These are phyloP conservation scores for Trachurus trachurus DNA, from an alignment of 2,797 vertebrate genomes.

Conservation along the genomic window DNA sequence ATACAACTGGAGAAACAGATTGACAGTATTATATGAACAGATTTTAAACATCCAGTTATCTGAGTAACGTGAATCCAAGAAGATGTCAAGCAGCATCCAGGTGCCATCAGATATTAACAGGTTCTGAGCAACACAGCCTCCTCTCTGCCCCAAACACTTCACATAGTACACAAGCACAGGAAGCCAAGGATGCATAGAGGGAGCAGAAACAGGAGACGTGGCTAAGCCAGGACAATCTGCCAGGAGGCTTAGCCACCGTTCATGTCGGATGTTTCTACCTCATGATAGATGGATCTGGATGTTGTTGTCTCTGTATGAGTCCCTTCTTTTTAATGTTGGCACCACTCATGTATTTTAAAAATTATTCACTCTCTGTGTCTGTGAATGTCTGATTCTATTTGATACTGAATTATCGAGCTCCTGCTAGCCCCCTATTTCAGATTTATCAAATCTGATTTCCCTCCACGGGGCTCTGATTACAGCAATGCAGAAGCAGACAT, in stretches of 20 bases:
- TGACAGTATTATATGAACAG: not conserved
- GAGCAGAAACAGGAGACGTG: not conserved
- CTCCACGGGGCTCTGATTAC: conserved; percentile 40
- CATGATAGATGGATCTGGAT: not conserved
- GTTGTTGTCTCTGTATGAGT: not conserved
- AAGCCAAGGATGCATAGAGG: not conserved
- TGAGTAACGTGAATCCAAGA: not conserved
- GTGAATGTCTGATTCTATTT: conserved; percentile 28
- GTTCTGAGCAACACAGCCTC: not conserved
- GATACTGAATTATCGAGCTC: conserved; percentile 8
- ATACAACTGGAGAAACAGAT: not conserved
- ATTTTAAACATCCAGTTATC: not conserved
- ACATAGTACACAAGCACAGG: not conserved
- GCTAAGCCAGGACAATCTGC: not conserved
- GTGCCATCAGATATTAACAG: not conserved
- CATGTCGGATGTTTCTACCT: no score
- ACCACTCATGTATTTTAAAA: not conserved
- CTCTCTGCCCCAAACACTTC: not conserved
- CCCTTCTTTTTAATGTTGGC: not conserved
- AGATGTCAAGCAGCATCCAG: not conserved
- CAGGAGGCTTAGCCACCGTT: no score
- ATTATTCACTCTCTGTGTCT: conserved; percentile 1
- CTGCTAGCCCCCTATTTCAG: conserved; percentile 32
- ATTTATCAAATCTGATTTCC: conserved; percentile 56
- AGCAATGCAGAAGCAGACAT: conserved; percentile 40